Evolutionary conservation across 2,113 vertebrate genomes (phyloP).

Genomic region (Elephas maximus): DNA sequence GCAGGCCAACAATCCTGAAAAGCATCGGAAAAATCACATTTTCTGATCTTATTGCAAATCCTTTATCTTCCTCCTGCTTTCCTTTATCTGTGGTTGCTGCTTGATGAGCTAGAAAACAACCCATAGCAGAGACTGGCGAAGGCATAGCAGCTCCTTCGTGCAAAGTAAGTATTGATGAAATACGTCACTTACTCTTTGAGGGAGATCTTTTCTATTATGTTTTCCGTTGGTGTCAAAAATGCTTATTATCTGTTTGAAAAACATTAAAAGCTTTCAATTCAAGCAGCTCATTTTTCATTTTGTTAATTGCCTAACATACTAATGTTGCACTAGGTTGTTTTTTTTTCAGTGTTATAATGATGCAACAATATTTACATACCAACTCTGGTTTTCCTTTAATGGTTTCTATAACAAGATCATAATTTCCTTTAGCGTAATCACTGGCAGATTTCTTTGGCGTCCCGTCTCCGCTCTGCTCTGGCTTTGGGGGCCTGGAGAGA

Average conservation of each 20-base stretch:
- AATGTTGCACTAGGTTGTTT: conserved; percentile 84
- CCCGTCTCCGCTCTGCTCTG: conserved; percentile 81
- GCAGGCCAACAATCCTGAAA: conserved; percentile 10
- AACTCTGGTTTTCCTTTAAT: conserved; percentile 85
- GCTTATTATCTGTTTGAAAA: conserved; percentile 86
- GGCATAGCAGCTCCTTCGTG: neutral
- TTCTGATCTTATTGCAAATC: conserved; percentile 24
- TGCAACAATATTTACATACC: conserved; percentile 86
- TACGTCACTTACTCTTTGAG: conserved; percentile 47
- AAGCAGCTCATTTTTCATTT: conserved; percentile 87
- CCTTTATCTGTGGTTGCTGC: neutral
- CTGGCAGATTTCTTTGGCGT: conserved; percentile 80
- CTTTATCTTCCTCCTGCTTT: conserved; percentile 29
- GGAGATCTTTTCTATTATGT: conserved; percentile 71
- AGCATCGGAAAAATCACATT: conserved; percentile 6
- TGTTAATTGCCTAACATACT: conserved; percentile 87
- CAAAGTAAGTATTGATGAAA: conserved; percentile 58
- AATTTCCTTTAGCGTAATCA: conserved; percentile 83
- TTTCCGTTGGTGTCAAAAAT: conserved; percentile 77
- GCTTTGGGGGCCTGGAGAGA: conserved; percentile 79
- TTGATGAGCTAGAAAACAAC: conserved; percentile 61
- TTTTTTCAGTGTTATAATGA: conserved; percentile 81
- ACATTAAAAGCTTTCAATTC: conserved; percentile 87
- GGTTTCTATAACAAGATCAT: conserved; percentile 82
- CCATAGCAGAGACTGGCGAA: conserved; percentile 13